Evolutionary conservation across 2,113 vertebrate genomes (phyloP).

Genomic region (Heterotis niloticus): DNA sequence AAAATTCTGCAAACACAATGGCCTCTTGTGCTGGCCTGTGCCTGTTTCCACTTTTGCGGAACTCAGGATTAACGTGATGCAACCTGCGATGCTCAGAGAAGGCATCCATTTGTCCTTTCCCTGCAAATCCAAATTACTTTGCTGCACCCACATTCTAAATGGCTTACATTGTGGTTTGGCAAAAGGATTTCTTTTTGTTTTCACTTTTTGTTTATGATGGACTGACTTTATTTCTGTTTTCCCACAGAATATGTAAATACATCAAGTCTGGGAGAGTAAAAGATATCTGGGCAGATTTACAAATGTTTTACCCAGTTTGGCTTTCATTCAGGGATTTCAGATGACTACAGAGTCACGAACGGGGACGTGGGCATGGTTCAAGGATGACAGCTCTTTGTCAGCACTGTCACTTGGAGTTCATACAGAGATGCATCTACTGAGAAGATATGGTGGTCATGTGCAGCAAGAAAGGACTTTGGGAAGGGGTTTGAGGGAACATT

Average conservation of each 20-base stretch:
- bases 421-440: no score
- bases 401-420: no score
- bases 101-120: no score
- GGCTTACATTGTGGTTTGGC: background rate
- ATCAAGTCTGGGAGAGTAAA: no score
- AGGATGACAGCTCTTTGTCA: background rate
- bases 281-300: no score
- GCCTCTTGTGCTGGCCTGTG: background rate
- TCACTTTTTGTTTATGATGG: background rate
- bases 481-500: background rate
- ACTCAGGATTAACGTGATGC: constrained; percentile 7
- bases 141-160: background rate
- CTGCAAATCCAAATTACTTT: background rate
- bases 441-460: no score
- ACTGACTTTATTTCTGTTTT: background rate
- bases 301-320: no score
- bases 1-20: constrained; percentile 2
- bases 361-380: background rate
- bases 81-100: background rate
- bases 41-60: constrained; percentile 5
- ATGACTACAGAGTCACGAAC: background rate
- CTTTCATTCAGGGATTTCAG: background rate
- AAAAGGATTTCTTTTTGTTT: background rate
- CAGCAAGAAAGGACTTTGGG: background rate
- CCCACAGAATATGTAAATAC: no score